A percentile compares a stretch with the other conserved stretches of the same genome.
Evolutionary conservation across 2,888 invertebrate species (phyloP).

Genomic region (Tipula vernalis): DNA sequence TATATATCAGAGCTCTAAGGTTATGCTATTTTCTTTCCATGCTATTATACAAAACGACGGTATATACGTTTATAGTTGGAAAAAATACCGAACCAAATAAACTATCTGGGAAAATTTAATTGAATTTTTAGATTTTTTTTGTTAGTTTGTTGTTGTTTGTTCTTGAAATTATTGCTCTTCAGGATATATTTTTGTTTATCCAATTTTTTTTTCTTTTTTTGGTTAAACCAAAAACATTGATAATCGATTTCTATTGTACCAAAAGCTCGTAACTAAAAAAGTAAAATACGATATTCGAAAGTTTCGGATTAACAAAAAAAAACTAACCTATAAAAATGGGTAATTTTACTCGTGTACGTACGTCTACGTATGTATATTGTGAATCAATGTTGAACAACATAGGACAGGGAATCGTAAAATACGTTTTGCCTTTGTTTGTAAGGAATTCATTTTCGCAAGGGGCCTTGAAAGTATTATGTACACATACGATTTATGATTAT

Average conservation of each 20-base stretch:
- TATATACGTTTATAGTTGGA: neutral
- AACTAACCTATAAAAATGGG: neutral
- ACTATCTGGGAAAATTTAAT: conserved; percentile 1
- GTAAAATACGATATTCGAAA: neutral
- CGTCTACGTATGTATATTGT: neutral
- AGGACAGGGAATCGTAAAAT: neutral
- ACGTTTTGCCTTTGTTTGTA: neutral
- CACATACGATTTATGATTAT: neutral
- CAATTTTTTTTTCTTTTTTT: neutral
- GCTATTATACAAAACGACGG: neutral
- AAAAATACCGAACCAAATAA: neutral
- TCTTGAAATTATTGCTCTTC: neutral
- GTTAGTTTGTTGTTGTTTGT: neutral
- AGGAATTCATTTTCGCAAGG: neutral
- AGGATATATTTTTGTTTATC: neutral
- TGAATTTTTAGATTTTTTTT: neutral
- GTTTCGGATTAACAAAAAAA: neutral
- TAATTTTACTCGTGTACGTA: neutral
- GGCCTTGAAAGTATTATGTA: neutral
- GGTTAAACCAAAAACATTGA: neutral
- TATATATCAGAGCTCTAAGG: neutral
- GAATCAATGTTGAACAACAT: neutral
- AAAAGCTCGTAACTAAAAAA: neutral
- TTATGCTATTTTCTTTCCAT: neutral
- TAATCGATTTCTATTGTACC: neutral